Base-by-base conservation (phyloP, 1,140 invertebrate genomes). In the Zophobas atratus region DNA sequence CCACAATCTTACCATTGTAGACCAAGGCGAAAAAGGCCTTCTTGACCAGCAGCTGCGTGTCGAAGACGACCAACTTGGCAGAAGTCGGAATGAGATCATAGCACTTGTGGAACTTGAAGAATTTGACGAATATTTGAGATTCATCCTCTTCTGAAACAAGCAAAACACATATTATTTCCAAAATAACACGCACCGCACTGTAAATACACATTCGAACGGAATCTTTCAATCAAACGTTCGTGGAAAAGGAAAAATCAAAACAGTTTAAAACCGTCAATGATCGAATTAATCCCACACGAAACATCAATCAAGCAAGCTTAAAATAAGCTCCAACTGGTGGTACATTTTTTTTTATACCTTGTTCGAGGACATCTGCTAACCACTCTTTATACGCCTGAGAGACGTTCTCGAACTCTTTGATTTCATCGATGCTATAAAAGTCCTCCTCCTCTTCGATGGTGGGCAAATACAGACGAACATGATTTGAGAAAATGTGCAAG, bases 41-140 rank as follows among this genome's bases (percentile, higher is more conserved):
- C 89, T 99, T 99, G 33, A 99, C 98, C 70, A 98, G 93, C 39
- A 99, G 90, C 85, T 98, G 95, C n/a, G 98, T 99, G 88, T 99
- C 98, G 88, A 99, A 99, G 63, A 99, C 97, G 70, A 99, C 98
- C 83, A 99, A 89, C 89, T 99, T 99, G 73, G 98, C 97, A 87
- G 97, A 99, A 53, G 97, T 99, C 56, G 99, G 99, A 87, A 99
- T 99, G 84, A 99, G 91, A 90, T 99, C 98, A 89, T 99, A 99
- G 87, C 98, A 99, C 88, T 97, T 98, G 91, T 99, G 98, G 87
- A 98, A 98, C 88, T 98, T 97, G 93, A 99, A 99, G 90, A 99
- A 99, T 86, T 98, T 99, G 75, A 97, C 96, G 89, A 97, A 98
- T 83, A 98, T 97, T 88, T 97, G 95, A 83, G 95, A 96, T 87